These are phyloP conservation scores for Pseudochromis fuscus DNA, from an alignment of 2,797 vertebrate species.

Conservation along the genomic window DNA sequence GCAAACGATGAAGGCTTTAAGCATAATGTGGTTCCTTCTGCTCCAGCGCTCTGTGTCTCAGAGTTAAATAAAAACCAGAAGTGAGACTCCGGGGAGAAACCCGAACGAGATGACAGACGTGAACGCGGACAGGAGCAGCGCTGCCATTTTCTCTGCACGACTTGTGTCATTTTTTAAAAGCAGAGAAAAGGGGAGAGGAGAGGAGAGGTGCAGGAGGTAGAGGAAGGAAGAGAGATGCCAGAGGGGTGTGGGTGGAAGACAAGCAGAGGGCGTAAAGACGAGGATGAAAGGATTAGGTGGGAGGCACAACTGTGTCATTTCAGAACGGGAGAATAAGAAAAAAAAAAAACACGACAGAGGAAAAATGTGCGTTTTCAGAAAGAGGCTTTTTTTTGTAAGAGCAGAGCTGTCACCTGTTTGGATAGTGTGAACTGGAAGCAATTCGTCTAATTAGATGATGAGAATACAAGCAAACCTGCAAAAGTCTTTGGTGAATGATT, in stretches of 20 bases:
- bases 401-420: conserved; percentile 21
- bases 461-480: background rate
- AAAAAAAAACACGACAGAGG: conserved; percentile 44
- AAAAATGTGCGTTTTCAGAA: conserved; percentile 34
- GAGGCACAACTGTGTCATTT: conserved; percentile 60
- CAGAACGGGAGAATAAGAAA: conserved; percentile 31
- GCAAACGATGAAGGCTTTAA: conserved; percentile 55
- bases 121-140: conserved; percentile 38
- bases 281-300: conserved; percentile 78
- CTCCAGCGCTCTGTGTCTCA: conserved; percentile 35
- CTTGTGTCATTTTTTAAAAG: conserved; percentile 67
- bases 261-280: conserved; percentile 55
- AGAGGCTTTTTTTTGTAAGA: background rate
- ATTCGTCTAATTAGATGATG: conserved; percentile 12
- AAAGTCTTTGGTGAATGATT: background rate
- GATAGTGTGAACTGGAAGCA: conserved; percentile 18
- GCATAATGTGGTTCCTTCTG: conserved; percentile 55
- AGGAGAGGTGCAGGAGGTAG: conserved; percentile 48
- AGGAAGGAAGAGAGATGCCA: conserved; percentile 52
- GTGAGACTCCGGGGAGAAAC: conserved; percentile 60
- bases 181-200: conserved; percentile 25
- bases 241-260: conserved; percentile 73
- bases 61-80: conserved; percentile 64
- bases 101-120: conserved; percentile 51
- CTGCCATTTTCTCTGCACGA: conserved; percentile 41